Evolutionary conservation across 2,888 invertebrate species (phyloP), one percentile per base, ranked within the genome.

Genomic region (Cantharis lateralis): DNA sequence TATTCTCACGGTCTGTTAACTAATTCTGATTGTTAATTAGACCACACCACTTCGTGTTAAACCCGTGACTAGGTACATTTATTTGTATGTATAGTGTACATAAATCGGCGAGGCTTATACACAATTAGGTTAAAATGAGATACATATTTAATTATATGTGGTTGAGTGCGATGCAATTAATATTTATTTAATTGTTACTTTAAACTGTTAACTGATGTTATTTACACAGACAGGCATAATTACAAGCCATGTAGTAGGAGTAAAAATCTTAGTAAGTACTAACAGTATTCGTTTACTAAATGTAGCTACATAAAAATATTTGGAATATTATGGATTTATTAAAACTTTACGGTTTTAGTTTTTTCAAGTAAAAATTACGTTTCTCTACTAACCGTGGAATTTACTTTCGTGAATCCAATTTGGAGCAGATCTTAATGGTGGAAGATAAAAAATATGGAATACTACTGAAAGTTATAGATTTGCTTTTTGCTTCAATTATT

Each of bases 101-200:
- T 66, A 66, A 66, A 66, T 66, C 64, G 64, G 72, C 73, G 76
- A 78, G 74, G 76, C 74, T 71, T 76, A 76, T 76, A 78, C 74
- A 76, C 76, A 78, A 76, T 78, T 78, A 71, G 76, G 78, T 64
- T 76, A 76, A 74, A 78, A 76, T 76, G 76, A 78, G 76, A 78
- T 78, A 76, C 74, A 72, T 78, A 76, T 71, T 78, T 78, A 78
- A 78, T 78, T 75, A 73, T 73, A 75, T 74, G 62, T 68, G 69
- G 62, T 71, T 62, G 71, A 70, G 62, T 76, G 69, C 62, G 66
- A 26, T 32, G 77, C 77, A 77, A 73, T 77, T 77, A 73, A 77
- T 77, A 77, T 68, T 74, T 74, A 73, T 70, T 77, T 73, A 68
- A 73, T 73, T 68, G 73, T 11, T 62, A 28, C 15, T 28, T 69